Evolutionary conservation across 1,140 invertebrate genomes (phyloP), one percentile per base, ranked within the genome.

Genomic region (Ptiloglossa arizonensis): DNA sequence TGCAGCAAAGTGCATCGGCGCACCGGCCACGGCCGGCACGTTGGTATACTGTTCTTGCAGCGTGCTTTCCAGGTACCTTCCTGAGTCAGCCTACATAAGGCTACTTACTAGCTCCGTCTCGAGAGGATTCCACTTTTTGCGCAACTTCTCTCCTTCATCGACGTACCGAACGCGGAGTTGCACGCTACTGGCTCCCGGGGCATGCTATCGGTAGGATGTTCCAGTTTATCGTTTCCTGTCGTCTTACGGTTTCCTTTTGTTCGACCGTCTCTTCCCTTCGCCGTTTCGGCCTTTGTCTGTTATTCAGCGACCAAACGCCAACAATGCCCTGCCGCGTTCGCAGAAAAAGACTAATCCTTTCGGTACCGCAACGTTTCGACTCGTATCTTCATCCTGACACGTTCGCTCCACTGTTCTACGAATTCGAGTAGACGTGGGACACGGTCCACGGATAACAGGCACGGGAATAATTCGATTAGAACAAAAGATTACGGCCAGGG

Each of bases 81-180:
- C 83, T 85, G 76, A 87, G 74, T 89, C 89, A 83, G 84, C 79
- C 90, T 90, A 88, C 90, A 89, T 90, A 90, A 90, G 89, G 89
- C 82, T 80, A 81, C 86, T 88, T 87, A 85, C 85, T 86, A 80
- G 76, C 86, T 75, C 22, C 80, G 83, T 85, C 86, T 87, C 85
- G 38, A 32, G 75, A 82, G 81, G 79, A 87, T 90, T 87, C 87
- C 76, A 86, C 87, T 88, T 91, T 91, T 90, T 90, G 59, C 78
- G n/a, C 74, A 41, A 80, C 50, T 86, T 80, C 80, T 80, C 80
- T 57, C 72, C 67, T 72, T 44, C 82, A 24, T 72, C 71, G 69
- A 72, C 48, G 76, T 77, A 73, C 67, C 77, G 46, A 73, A 48
- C 76, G 68, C 46, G 57, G 35, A 57, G 63, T 44, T 46, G 73